Evolutionary conservation across 2,113 vertebrate species (phyloP).

Genomic region (Tyrannus savana): DNA sequence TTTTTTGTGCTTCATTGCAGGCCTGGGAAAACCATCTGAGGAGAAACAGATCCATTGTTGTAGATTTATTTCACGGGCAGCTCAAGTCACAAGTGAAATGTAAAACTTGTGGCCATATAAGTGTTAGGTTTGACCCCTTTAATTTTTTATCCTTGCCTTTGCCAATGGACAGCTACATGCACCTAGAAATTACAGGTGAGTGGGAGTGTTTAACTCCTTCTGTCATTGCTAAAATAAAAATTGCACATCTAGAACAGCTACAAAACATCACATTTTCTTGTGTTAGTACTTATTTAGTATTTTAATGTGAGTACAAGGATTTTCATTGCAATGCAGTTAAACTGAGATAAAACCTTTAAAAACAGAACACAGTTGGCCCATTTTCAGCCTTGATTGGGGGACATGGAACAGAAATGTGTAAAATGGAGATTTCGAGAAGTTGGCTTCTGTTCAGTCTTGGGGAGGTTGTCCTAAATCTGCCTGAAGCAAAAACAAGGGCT

Average conservation of each 20-base stretch:
- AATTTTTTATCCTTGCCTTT: conserved; percentile 98
- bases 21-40: conserved; percentile 98
- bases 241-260: fast-evolving
- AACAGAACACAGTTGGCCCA: background rate
- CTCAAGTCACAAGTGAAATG: conserved; percentile 98
- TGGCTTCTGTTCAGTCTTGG: background rate
- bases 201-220: background rate
- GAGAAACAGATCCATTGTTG: conserved; percentile 96
- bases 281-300: background rate
- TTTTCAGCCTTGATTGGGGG: background rate
- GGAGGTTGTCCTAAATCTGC: background rate
- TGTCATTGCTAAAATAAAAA: background rate
- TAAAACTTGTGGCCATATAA: conserved; percentile 97
- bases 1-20: conserved; percentile 68
- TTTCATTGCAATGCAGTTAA: background rate
- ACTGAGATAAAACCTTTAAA: background rate
- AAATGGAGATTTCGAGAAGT: background rate
- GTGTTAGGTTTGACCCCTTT: conserved; percentile 97
- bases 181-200: conserved; percentile 96
- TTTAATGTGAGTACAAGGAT: background rate
- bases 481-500: background rate
- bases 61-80: conserved; percentile 98
- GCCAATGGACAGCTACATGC: conserved; percentile 99
- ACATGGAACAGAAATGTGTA: background rate
- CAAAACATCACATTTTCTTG: background rate